These are phyloP conservation scores for Henricia sp. DNA, from an alignment of 53 echinoderm and acorn worm genomes.

Conservation along the genomic window DNA sequence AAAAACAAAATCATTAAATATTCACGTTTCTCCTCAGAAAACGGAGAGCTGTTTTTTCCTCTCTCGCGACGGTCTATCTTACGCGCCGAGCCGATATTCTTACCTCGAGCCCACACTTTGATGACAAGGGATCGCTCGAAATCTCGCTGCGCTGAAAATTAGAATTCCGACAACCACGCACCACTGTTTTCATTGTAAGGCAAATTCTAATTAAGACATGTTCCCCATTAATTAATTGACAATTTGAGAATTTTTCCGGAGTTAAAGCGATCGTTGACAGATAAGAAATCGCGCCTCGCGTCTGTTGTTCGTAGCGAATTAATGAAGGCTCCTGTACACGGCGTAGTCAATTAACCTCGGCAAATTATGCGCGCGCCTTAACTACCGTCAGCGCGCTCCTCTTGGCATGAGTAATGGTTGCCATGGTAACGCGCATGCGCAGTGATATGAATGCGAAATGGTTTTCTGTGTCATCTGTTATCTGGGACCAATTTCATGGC, in stretches of 20 bases:
- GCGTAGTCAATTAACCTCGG: not conserved
- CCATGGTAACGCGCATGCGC: conserved; percentile 45
- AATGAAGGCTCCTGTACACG: not conserved
- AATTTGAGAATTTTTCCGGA: not conserved
- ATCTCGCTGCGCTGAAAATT: not conserved
- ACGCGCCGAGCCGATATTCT: not conserved
- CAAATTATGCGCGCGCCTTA: conserved; percentile 41
- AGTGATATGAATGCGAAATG: too few species aligned
- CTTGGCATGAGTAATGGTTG: conserved; percentile 39
- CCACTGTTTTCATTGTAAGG: too few species aligned
- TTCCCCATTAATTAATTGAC: not conserved
- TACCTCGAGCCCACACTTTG: conserved; percentile 6
- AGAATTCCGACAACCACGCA: not conserved
- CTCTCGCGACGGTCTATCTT: not conserved
- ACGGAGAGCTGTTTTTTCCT: not conserved
- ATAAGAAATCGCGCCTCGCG: not conserved
- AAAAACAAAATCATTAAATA: conserved; percentile 24
- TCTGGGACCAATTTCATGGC: too few species aligned
- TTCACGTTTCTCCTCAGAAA: not conserved
- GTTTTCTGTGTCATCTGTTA: too few species aligned
- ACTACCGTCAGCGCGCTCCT: conserved; percentile 3
- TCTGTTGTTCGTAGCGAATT: not conserved
- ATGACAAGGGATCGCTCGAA: conserved; percentile 19
- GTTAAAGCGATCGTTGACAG: not conserved
- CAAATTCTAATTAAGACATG: too few species aligned